Base-by-base conservation (phyloP, 2,113 vertebrate genomes). In the Cyrtonyx montezumae region DNA sequence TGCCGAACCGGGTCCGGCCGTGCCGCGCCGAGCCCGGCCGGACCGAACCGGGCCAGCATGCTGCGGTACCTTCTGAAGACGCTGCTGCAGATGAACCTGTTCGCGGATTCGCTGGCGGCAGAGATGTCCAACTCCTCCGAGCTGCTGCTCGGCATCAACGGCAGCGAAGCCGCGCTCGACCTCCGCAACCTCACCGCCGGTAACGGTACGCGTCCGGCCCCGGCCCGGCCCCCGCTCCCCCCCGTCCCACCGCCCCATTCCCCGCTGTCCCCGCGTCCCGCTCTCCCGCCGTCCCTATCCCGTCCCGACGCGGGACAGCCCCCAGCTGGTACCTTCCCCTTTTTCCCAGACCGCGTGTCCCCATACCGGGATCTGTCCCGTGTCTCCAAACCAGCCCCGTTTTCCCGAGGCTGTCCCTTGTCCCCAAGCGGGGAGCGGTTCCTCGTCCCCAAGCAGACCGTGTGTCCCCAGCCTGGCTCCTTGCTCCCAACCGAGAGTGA, bases 61-160 rank as follows among this genome's bases (percentile, higher is more conserved):
- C 97, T 99, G 97, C 99, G 99, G 76, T 99, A 99, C 97, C 97
- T 99, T 97, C 98, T 99, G 89, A 99, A 99, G 97, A 99, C 99
- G 55, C 98, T 99, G 90, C 98, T 99, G 93, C 99, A 99, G 98
- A 99, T 99, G 99, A 99, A 99, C 96, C 97, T 99, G 82, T 99
- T 99, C 97, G 98, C 98, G 1, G 98, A 99, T 96, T 98, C 98
- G 51, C 92, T 99, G 90, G 96, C 96, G 63, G 87, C 95, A 6
- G 97, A 98, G 3, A 97, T 97, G 89, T 90, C 98, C 78, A 99
- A 99, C 87, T 97, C 98, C 87, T 98, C 98, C 36, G 98, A 98
- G 28, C 94, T 96, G 46, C 97, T 98, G 92, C 98, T 98, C 88
- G 98, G 98, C 78, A 90, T 97, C 96, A 98, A 99, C 95, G 87